Evolutionary conservation across 2,797 vertebrate species (phyloP).

Genomic region (Glossophaga mutica): DNA sequence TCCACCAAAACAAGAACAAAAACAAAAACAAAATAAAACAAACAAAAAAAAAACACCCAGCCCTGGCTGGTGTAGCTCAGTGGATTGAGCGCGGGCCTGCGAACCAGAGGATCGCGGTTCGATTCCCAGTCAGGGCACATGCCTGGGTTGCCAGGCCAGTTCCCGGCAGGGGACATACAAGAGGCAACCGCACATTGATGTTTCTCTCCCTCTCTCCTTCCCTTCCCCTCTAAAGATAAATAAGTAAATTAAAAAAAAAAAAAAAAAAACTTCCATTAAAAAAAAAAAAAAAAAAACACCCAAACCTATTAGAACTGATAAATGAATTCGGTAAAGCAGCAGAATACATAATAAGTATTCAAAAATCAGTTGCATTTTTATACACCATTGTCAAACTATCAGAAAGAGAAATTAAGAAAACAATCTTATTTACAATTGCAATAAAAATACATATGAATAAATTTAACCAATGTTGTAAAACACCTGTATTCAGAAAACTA

Average conservation of each 20-base stretch:
- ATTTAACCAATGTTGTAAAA: background rate
- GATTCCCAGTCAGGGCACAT: no score
- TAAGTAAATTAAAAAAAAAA: no score
- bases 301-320: background rate
- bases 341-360: background rate
- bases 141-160: no score
- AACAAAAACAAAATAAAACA: no score
- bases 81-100: no score
- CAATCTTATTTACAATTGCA: background rate
- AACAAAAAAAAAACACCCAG: background rate
- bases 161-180: no score
- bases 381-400: background rate
- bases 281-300: background rate
- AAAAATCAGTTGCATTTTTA: background rate
- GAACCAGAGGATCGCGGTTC: no score
- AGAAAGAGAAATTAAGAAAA: background rate
- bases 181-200: no score
- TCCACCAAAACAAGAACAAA: background rate
- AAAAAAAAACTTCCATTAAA: background rate
- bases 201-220: no score
- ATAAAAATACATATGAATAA: background rate
- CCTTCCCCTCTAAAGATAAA: no score
- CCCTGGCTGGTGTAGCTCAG: no score
- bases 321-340: background rate
- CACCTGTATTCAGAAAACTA: background rate